Percentiles rank a stretch among this genome's conserved stretches.
phyloP scores from a whole-genome alignment of 1,140 invertebrate genomes.

The Vollenhovia emeryi region DNA sequence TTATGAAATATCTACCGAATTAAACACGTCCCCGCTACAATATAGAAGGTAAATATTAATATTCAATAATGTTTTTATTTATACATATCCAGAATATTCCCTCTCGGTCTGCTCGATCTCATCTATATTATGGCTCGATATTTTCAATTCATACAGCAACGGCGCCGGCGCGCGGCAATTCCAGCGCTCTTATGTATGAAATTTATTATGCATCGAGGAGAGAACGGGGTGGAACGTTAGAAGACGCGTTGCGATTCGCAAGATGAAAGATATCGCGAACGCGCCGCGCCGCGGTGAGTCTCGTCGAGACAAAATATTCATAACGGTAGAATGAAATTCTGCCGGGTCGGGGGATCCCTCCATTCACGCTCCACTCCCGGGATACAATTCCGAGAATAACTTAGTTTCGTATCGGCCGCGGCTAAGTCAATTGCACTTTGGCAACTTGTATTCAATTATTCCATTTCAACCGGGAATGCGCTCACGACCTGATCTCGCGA shows the following conservation, averaged over 20 bases:
- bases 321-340: slow-evolving; percentile 59
- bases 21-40: neutral
- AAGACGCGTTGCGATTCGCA: slow-evolving; percentile 40
- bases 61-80: slow-evolving; percentile 13
- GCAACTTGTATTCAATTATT: slow-evolving; percentile 68
- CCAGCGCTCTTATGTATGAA: slow-evolving; percentile 35
- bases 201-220: slow-evolving; percentile 46
- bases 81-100: too few species aligned
- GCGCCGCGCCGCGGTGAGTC: slow-evolving; percentile 34
- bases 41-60: neutral
- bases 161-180: neutral
- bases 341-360: slow-evolving; percentile 28
- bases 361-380: slow-evolving; percentile 39
- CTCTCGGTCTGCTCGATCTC: neutral
- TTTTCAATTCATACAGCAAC: slow-evolving; percentile 9
- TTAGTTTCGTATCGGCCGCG: slow-evolving; percentile 57
- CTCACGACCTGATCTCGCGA: slow-evolving; percentile 53
- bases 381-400: slow-evolving; percentile 59
- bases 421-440: slow-evolving; percentile 61
- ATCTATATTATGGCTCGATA: neutral
- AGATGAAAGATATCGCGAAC: slow-evolving; percentile 51
- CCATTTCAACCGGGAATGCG: slow-evolving; percentile 57
- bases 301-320: slow-evolving; percentile 57
- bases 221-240: slow-evolving; percentile 29
- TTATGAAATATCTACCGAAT: neutral